Conservation (phyloP, 2,113 vertebrate genomes). For the Muntiacus muntjak region DNA sequence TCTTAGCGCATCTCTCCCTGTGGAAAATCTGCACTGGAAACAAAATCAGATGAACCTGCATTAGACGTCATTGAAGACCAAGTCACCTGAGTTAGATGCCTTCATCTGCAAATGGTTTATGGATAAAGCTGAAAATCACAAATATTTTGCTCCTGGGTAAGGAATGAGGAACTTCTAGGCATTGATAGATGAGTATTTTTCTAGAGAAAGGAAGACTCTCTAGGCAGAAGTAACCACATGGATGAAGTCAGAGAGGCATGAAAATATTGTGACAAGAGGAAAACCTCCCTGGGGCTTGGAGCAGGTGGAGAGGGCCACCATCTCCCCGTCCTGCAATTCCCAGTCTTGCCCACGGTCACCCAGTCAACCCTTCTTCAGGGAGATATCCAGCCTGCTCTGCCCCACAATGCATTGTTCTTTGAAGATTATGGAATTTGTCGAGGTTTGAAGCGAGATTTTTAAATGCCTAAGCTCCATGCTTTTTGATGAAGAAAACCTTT, state of each 20-base stretch:
- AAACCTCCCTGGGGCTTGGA: accelerated
- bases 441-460: background rate
- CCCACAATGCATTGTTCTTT: background rate
- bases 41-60: background rate
- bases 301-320: accelerated
- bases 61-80: background rate
- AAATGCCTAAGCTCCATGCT: background rate
- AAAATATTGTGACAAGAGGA: background rate
- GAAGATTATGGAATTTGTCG: background rate
- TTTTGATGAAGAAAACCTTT: background rate
- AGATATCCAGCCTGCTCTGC: background rate
- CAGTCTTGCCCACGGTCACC: background rate
- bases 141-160: background rate
- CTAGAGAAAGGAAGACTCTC: background rate
- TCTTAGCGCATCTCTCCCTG: background rate
- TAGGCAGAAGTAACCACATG: background rate
- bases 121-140: background rate
- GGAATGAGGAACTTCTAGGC: background rate
- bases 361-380: background rate
- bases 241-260: background rate
- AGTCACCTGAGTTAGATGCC: background rate
- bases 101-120: background rate
- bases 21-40: background rate
- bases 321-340: background rate
- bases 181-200: background rate